Evolutionary conservation across 2,888 invertebrate genomes (phyloP).

Genomic region (Margaritifera margaritifera): DNA sequence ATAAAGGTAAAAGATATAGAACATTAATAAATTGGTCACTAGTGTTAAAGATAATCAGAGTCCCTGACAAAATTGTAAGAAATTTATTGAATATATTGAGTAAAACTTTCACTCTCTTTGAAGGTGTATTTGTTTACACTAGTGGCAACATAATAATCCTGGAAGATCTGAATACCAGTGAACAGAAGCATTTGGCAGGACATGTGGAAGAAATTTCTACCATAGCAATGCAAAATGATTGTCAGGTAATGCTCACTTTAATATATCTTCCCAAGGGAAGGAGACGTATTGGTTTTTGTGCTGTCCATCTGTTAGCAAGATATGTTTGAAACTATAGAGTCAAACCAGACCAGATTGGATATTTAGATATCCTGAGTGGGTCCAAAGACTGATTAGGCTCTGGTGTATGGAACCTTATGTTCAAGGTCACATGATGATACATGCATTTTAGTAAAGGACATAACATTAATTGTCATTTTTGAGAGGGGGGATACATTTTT

Average conservation of each 20-base stretch:
- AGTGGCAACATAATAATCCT: conserved; percentile 68
- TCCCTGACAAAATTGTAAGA: neutral
- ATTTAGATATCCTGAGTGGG: too few relatives aligned
- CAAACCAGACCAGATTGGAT: too few relatives aligned
- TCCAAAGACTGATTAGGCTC: too few relatives aligned
- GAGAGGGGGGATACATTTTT: too few relatives aligned
- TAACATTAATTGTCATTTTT: too few relatives aligned
- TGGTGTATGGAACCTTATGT: too few relatives aligned
- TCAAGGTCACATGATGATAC: too few relatives aligned
- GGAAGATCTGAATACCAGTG: conserved; percentile 68
- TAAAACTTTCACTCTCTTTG: conserved; percentile 8
- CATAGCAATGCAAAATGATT: conserved; percentile 67
- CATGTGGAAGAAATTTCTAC: conserved; percentile 71
- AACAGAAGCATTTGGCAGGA: conserved; percentile 67
- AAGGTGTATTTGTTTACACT: conserved; percentile 70
- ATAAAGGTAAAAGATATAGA: too few relatives aligned
- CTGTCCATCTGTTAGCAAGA: too few relatives aligned
- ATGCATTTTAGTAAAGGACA: too few relatives aligned
- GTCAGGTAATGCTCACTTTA: conserved; percentile 56
- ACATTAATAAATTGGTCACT: neutral
- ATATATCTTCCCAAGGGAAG: neutral
- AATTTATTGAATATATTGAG: neutral
- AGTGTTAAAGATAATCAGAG: neutral
- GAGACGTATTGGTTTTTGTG: neutral
- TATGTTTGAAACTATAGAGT: too few relatives aligned